These are phyloP conservation scores for Chelmon rostratus DNA, from an alignment of 2,797 vertebrate species.

Conservation along the genomic window DNA sequence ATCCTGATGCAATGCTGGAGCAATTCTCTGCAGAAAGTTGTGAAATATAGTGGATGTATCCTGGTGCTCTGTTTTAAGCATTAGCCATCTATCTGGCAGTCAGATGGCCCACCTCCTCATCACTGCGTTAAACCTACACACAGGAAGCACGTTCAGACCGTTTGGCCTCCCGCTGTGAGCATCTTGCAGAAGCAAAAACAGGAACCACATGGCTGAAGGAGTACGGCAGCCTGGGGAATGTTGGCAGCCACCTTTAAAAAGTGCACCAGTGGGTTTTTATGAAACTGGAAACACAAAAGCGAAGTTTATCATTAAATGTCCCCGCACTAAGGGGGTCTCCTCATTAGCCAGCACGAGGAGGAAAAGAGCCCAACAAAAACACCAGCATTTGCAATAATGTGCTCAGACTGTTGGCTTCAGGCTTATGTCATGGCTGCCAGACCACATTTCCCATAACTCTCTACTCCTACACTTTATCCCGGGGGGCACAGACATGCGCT, in stretches of 20 bases:
- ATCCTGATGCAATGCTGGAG: conserved; percentile 48
- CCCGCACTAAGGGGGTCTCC: conserved; percentile 65
- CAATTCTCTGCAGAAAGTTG: conserved; percentile 45
- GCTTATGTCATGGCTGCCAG: conserved; percentile 67
- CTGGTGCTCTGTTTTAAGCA: conserved; percentile 33
- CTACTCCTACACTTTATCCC: conserved; percentile 55
- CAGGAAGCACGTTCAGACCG: conserved; percentile 67
- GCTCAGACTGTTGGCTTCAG: conserved; percentile 73
- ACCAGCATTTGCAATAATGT: conserved; percentile 64
- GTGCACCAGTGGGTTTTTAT: conserved; percentile 71
- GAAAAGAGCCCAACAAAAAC: conserved; percentile 70
- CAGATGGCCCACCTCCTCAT: conserved; percentile 44
- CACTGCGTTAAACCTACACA: conserved; percentile 49
- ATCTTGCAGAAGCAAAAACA: conserved; percentile 71
- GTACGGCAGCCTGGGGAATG: conserved; percentile 66
- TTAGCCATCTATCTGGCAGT: conserved; percentile 47
- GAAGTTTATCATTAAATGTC: conserved; percentile 67
- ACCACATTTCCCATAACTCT: conserved; percentile 74
- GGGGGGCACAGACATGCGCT: too few species aligned
- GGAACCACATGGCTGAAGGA: conserved; percentile 75
- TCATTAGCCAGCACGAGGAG: conserved; percentile 69
- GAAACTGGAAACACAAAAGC: conserved; percentile 74
- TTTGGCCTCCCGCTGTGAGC: conserved; percentile 54
- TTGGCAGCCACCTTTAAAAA: conserved; percentile 70
- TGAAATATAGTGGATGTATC: conserved; percentile 23